These are phyloP conservation scores for Blomia tropicalis DNA, from an alignment of 2,888 invertebrate species.

Conservation along the genomic window DNA sequence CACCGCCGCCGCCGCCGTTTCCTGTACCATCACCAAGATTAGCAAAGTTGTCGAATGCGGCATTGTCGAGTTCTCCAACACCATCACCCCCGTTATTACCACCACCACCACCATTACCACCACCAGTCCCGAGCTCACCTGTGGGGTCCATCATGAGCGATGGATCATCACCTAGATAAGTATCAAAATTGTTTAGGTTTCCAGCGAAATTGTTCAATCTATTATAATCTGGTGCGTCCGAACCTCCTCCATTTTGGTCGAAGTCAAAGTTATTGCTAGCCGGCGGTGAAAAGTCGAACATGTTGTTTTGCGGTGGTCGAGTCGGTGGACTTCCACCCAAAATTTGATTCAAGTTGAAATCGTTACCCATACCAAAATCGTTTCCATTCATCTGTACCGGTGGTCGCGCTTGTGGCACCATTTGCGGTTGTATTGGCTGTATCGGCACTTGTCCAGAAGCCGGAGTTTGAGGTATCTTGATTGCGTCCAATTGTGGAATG, in stretches of 20 bases:
- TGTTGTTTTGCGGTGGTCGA: neutral
- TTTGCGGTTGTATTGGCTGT: neutral
- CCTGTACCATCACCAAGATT: neutral
- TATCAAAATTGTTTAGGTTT: slow-evolving; percentile 15
- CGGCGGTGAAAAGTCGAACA: slow-evolving; percentile 15
- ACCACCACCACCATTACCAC: neutral
- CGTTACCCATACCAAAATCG: slow-evolving; percentile 9
- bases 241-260: neutral
- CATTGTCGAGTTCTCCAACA: no score
- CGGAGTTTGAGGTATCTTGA: neutral
- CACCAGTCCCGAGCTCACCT: neutral
- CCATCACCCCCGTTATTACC: neutral
- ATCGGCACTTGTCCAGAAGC: neutral
- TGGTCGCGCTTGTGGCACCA: neutral
- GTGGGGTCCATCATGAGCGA: neutral
- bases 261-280: neutral
- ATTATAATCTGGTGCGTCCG: slow-evolving; percentile 2
- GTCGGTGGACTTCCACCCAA: neutral
- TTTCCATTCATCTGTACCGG: neutral
- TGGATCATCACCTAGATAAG: slow-evolving; percentile 13
- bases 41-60: no score
- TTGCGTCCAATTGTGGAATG: neutral
- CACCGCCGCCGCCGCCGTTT: neutral
- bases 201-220: slow-evolving; percentile 13
- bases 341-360: slow-evolving; percentile 6